phyloP scores from a whole-genome alignment of 53 echinoderm and acorn worm species.

The Temnopleurus reevesii region DNA sequence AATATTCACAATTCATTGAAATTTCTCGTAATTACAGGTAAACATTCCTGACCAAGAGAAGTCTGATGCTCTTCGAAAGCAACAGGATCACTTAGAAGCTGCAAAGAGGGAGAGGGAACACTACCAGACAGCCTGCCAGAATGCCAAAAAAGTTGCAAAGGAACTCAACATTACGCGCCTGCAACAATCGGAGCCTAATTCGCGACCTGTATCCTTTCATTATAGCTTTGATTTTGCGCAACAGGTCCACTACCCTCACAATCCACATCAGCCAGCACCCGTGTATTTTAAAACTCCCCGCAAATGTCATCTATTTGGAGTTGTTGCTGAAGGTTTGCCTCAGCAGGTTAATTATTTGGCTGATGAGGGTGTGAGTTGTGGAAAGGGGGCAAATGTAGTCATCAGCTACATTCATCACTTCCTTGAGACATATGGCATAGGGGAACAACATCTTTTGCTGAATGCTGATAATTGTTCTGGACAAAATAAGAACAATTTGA shows the following conservation, averaged over 20 bases:
- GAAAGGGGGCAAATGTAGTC: conserved; percentile 59
- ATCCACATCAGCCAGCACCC: conserved; percentile 70
- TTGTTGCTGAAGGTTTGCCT: conserved; percentile 41
- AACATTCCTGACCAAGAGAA: background rate
- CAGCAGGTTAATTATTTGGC: conserved; percentile 46
- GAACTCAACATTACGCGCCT: background rate
- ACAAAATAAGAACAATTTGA: conserved; percentile 51
- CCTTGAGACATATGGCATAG: conserved; percentile 46
- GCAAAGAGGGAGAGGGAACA: background rate
- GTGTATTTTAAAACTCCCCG: conserved; percentile 63
- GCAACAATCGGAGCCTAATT: background rate
- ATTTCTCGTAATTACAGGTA: background rate
- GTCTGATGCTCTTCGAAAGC: background rate
- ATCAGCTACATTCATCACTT: conserved; percentile 56
- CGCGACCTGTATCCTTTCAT: conserved; percentile 50
- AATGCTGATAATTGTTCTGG: conserved; percentile 40
- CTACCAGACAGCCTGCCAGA: background rate
- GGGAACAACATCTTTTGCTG: conserved; percentile 35
- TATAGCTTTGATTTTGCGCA: conserved; percentile 75
- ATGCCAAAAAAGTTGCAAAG: background rate
- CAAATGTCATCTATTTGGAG: conserved; percentile 63
- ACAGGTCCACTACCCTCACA: conserved; percentile 61
- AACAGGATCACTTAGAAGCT: background rate
- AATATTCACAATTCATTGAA: too few species aligned
- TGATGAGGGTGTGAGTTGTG: conserved; percentile 51